Evolutionary conservation across 2,797 vertebrate species (phyloP), one percentile per base, ranked within the genome.

Genomic region (Epinephelus malabaricus): DNA sequence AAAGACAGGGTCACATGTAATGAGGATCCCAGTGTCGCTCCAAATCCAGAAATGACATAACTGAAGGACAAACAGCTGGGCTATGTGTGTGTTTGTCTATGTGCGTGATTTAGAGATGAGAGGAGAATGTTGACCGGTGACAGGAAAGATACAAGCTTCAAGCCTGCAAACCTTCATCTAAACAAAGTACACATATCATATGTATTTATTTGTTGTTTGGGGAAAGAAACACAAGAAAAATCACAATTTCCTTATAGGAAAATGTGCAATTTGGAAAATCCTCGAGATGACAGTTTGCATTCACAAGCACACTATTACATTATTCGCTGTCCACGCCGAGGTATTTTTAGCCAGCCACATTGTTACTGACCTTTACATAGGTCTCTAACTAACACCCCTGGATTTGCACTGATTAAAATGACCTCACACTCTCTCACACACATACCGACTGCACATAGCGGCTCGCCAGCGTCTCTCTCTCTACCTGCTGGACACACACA

Each of bases 1-100:
- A 89, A 93, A 91, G 91, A 90, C 78, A 21, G 84, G 86, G 92
- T 90, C 92, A 94, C 85, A 88, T 92, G 90, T 92, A 89, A 93
- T 83, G 87, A 86, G 83, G 81, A 89, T 90, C 83, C 5, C 1
- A 66, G 76, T 70, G 76, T 47, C 2, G 73, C 86, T 84, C 86
- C 82, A 84, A 82, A 88, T 87, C 78, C 81, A 91, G 82, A 81
- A 70, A 76, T 86, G 84, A 93, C 73, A 81, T 81, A 87, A 87
- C 49, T 76, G 72, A 90, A 92, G 89, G 87, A 90, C 92, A 88
- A 85, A 87, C 86, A 87, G 79, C 80, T 84, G 76, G 79, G 69
- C 55, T 78, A 0, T 84, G 74, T 72, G 70, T 68, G 34, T 19
- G 43, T 70, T 54, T 67, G 45, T 73, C 18, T 47, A 38, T 70